Percentiles rank a stretch among this genome's conserved stretches.
Evolutionary conservation across 2,797 vertebrate species (phyloP).

Genomic region (Poecilia picta): DNA sequence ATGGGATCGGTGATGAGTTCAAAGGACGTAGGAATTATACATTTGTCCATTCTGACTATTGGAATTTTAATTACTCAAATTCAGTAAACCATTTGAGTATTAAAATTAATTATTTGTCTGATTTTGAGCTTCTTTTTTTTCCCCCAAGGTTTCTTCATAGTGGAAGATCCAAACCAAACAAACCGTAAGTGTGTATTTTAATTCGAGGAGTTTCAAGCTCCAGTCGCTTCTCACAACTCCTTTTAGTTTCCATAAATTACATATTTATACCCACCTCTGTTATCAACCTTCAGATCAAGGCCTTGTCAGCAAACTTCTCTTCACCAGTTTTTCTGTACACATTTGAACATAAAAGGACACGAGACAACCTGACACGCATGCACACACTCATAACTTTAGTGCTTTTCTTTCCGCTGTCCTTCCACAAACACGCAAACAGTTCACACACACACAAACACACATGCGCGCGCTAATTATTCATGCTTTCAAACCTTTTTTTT

Average conservation of each 20-base stretch:
- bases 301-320: slow-evolving; percentile 59
- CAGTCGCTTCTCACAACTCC: neutral
- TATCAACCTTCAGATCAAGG: slow-evolving; percentile 61
- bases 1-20: slow-evolving; percentile 15
- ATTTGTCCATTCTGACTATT: slow-evolving; percentile 6
- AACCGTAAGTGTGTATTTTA: slow-evolving; percentile 17
- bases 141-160: slow-evolving; percentile 50
- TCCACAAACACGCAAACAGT: slow-evolving; percentile 22
- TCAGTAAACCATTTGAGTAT: neutral
- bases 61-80: slow-evolving; percentile 5
- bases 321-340: slow-evolving; percentile 52
- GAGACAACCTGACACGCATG: slow-evolving; percentile 47
- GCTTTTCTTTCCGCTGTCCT: slow-evolving; percentile 55
- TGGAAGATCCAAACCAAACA: slow-evolving; percentile 48
- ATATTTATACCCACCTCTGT: slow-evolving; percentile 34
- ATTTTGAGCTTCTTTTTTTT: slow-evolving; percentile 29
- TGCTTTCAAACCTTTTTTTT: slow-evolving; percentile 5
- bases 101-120: too few relatives aligned
- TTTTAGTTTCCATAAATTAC: slow-evolving; percentile 43
- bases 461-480: slow-evolving; percentile 24
- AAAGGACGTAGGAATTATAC: slow-evolving; percentile 24
- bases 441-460: slow-evolving; percentile 19
- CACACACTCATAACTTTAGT: slow-evolving; percentile 65
- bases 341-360: slow-evolving; percentile 55
- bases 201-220: slow-evolving; percentile 13